Conservation (phyloP, 2,888 invertebrate species). For the Anthophora plumipes region DNA sequence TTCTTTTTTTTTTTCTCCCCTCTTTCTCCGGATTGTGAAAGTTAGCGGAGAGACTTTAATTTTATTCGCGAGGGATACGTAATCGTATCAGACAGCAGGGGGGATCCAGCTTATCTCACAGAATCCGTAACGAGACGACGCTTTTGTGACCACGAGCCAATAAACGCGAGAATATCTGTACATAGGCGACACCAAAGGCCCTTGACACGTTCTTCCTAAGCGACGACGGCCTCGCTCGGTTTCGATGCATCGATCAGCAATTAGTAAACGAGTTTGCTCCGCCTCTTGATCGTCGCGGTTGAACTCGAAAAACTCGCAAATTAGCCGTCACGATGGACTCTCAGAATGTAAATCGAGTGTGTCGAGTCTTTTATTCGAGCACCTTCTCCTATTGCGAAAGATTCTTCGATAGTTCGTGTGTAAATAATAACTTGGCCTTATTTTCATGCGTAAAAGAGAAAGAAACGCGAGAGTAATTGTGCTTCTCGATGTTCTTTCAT, state of each 20-base stretch:
- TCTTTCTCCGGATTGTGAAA: neutral
- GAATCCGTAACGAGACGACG: neutral
- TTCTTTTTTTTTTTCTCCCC: too few relatives aligned
- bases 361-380: conserved; percentile 6
- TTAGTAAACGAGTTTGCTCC: conserved; percentile 73
- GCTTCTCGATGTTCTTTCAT: too few relatives aligned
- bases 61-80: neutral
- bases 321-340: conserved; percentile 40
- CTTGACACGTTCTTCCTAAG: conserved; percentile 68
- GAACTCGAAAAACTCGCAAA: conserved; percentile 57
- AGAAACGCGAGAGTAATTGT: too few relatives aligned
- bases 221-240: conserved; percentile 54
- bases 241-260: conserved; percentile 74
- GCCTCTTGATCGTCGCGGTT: conserved; percentile 38
- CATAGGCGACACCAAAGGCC: conserved; percentile 31
- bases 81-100: neutral
- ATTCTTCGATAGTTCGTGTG: neutral
- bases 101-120: too few relatives aligned
- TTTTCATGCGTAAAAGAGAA: too few relatives aligned
- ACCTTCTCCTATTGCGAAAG: neutral
- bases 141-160: neutral
- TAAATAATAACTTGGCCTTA: neutral
- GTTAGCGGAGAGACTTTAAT: neutral
- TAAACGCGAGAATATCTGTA: conserved; percentile 45
- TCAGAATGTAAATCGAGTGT: conserved; percentile 56